Percentiles rank a stretch among this genome's conserved stretches.
Conservation (phyloP, 2,888 invertebrate genomes). For the Dicycla oo region DNA sequence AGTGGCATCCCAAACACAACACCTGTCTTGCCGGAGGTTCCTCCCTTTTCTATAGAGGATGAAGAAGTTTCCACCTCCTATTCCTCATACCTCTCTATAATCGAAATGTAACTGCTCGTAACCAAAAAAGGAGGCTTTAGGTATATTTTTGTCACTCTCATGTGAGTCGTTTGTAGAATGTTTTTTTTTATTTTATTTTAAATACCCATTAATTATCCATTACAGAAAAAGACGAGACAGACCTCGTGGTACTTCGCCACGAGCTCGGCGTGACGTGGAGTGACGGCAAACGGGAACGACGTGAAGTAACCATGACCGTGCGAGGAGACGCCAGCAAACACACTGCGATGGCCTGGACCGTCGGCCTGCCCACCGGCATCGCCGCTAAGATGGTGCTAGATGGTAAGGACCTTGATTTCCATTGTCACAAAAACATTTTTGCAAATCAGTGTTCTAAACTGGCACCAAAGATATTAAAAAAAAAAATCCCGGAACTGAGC, state of each 20-base stretch:
- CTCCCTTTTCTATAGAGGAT: background rate
- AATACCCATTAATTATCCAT: background rate
- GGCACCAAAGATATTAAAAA: background rate
- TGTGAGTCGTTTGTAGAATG: background rate
- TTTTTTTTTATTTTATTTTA: background rate
- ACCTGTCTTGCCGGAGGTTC: background rate
- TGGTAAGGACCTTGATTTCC: constrained; percentile 89
- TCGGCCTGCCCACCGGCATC: constrained; percentile 96
- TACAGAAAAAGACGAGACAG: constrained; percentile 94
- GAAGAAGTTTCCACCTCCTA: background rate
- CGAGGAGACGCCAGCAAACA: constrained; percentile 95
- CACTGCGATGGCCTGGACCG: constrained; percentile 96
- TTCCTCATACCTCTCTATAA: background rate
- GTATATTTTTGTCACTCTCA: background rate
- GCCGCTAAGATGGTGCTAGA: constrained; percentile 99
- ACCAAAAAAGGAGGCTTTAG: background rate
- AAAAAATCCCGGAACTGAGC: background rate
- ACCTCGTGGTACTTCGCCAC: constrained; percentile 98
- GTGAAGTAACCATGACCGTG: constrained; percentile 96
- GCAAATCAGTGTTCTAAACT: background rate
- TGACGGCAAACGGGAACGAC: constrained; percentile 94
- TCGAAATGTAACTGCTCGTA: background rate
- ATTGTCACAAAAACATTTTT: background rate
- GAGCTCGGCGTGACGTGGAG: constrained; percentile 98
- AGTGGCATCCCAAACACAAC: background rate